phyloP scores from a whole-genome alignment of 2,113 vertebrate species.

The Psilopsiagon aymara region DNA sequence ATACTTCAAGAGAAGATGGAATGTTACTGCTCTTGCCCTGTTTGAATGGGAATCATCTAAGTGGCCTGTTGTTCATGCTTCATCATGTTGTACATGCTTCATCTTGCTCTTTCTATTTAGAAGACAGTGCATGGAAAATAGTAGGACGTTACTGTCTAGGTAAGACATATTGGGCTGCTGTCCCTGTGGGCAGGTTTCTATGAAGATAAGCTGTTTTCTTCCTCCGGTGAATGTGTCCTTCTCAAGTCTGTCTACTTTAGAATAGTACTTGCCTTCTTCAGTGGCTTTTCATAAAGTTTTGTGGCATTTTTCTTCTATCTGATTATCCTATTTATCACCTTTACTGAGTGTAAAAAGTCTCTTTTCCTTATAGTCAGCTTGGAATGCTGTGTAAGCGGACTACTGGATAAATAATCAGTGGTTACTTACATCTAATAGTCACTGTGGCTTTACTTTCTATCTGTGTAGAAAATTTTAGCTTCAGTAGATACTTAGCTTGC shows the following conservation, averaged over 20 bases:
- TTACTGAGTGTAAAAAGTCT: background rate
- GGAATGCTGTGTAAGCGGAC: background rate
- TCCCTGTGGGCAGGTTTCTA: background rate
- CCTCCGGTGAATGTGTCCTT: background rate
- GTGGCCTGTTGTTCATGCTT: background rate
- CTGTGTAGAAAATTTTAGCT: background rate
- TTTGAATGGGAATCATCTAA: background rate
- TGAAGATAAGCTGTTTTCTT: background rate
- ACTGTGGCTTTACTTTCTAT: background rate
- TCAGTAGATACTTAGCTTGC: background rate
- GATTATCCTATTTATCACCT: background rate
- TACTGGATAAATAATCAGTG: background rate
- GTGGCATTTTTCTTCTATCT: background rate
- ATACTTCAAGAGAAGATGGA: background rate
- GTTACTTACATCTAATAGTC: background rate
- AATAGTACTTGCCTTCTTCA: background rate
- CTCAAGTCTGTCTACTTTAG: background rate
- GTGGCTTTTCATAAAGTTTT: background rate
- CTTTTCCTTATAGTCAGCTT: background rate
- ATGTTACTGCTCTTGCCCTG: background rate
- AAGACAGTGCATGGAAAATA: background rate
- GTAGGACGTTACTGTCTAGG: background rate
- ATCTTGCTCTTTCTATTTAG: background rate
- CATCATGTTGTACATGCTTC: background rate
- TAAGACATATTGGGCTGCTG: background rate